Evolutionary conservation across 1,140 invertebrate species (phyloP).

Genomic region (Drosophila suzukii): DNA sequence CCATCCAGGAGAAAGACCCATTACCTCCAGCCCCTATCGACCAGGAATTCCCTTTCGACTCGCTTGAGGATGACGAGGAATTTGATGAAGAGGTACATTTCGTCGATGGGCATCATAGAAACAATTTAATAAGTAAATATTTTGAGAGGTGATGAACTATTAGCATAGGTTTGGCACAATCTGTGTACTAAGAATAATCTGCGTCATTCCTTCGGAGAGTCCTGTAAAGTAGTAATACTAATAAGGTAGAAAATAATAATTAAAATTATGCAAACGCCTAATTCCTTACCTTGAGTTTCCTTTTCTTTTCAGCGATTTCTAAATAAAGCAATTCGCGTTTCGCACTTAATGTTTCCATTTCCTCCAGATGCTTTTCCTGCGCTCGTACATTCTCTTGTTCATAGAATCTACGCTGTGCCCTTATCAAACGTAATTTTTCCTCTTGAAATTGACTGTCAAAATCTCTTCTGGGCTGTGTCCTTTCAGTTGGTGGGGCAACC

Average conservation of each 20-base stretch:
- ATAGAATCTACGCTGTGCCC: slow-evolving; percentile 9
- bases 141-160: background rate
- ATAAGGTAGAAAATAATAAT: background rate
- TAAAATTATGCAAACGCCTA: background rate
- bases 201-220: background rate
- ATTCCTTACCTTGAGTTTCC: background rate
- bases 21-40: background rate
- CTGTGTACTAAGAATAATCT: background rate
- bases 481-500: background rate
- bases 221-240: background rate
- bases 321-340: slow-evolving; percentile 6
- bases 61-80: background rate
- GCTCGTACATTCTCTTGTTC: slow-evolving; percentile 21
- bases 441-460: background rate
- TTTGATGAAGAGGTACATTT: background rate
- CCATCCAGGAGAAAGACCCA: background rate
- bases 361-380: slow-evolving; percentile 10
- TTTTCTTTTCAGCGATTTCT: slow-evolving; percentile 22
- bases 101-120: background rate
- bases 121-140: slow-evolving; percentile 1
- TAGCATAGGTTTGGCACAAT: background rate
- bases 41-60: background rate
- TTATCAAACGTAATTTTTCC: slow-evolving; percentile 10
- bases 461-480: background rate
- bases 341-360: slow-evolving; percentile 14